Evolutionary conservation across 2,888 invertebrate species (phyloP).

Genomic region (Xanthia togata): DNA sequence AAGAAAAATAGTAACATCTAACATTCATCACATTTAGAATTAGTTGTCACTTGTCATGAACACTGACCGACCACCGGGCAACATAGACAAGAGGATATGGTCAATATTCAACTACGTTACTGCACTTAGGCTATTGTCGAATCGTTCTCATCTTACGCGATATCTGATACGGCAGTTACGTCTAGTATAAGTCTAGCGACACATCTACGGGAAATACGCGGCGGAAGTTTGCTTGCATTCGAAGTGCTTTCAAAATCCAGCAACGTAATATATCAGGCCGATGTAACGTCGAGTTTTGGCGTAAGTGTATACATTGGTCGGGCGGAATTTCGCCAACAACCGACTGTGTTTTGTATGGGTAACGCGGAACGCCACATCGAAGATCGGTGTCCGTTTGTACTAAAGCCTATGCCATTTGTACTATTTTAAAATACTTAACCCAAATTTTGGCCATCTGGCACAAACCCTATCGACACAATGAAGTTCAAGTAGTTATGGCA

Average conservation of each 20-base stretch:
- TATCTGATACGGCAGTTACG: slow-evolving; percentile 51
- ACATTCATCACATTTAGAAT: slow-evolving; percentile 23
- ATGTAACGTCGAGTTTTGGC: not conserved
- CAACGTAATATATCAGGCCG: not conserved
- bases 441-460: not conserved
- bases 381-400: not conserved
- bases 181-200: slow-evolving; percentile 12
- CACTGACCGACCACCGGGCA: slow-evolving; percentile 38
- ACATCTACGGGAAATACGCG: slow-evolving; percentile 6
- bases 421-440: not conserved
- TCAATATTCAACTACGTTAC: slow-evolving; percentile 81
- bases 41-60: slow-evolving; percentile 41
- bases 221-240: not conserved
- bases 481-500: not conserved
- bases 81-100: slow-evolving; percentile 76
- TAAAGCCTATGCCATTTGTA: not conserved
- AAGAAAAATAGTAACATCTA: slow-evolving; percentile 23
- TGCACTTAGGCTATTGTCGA: slow-evolving; percentile 75
- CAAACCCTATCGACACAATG: not conserved
- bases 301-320: not conserved
- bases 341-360: not conserved
- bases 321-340: not conserved
- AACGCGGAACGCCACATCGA: not conserved
- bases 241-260: not conserved
- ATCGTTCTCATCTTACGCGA: slow-evolving; percentile 77